Base-by-base conservation (phyloP, 2,888 invertebrate species). In the Nymphalis urticae region DNA sequence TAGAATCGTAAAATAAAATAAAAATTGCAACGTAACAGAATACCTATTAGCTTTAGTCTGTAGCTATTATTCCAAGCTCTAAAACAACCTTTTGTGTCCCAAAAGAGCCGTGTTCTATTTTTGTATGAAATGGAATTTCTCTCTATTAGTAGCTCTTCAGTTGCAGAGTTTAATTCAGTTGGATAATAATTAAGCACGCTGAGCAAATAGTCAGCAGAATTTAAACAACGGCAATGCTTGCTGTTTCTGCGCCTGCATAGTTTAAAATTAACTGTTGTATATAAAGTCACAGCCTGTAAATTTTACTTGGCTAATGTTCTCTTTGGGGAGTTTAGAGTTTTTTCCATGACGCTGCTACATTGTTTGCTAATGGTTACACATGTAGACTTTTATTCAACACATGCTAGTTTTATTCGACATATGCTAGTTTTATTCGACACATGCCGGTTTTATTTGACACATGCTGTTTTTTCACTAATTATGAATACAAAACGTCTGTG, bases 61-160 rank as follows among this genome's bases (percentile, higher is more conserved):
- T 17, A 56, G 17, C 32, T n/a, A 56, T 56, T 56, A 56, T 56
- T 27, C 17, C n/a, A 17, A 27, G 32, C 17, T 56, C 32, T 24
- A 53, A 56, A 56, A 56, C 32, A 27, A 56, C 32, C 5, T 2
- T 2, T 9, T 32, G 27, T 32, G 32, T 56, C 32, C 54, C 54
- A 32, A 56, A 53, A 32, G 54, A 56, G 27, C 9, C 27, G 13
- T 54, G 27, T 17, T 54, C 54, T 56, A 56, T 56, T 56, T 56
- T 56, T 56, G 27, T 56, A 56, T 32, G 54, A 56, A 56, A 32
- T 56, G 27, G 27, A n/a, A 32, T 56, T 32, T 32, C 9, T 32
- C 54, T 27, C 32, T 56, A 56, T 32, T 56, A 56, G 32, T 32
- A 32, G 27, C 27, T 27, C 32, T 56, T 56, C 54, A 56, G 54